A percentile compares a stretch with the other conserved stretches of the same genome.
These are phyloP conservation scores for Stenodema calcarata DNA, from an alignment of 2,888 invertebrate genomes.

Conservation along the genomic window DNA sequence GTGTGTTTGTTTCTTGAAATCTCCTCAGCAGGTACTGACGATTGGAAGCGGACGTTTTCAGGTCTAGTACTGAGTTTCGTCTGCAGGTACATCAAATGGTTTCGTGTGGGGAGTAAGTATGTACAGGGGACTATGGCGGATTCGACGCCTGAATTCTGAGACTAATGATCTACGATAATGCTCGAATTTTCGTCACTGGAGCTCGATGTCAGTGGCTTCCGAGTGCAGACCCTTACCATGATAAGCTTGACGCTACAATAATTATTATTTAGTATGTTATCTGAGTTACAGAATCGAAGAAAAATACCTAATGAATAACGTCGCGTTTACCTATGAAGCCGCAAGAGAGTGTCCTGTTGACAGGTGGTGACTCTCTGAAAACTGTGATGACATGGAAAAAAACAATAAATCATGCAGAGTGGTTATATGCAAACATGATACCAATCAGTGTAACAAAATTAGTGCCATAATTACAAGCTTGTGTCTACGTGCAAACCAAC, in stretches of 20 bases:
- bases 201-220: not conserved
- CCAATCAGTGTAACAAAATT: not conserved
- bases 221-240: not conserved
- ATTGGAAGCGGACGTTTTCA: not conserved
- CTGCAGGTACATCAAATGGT: not conserved
- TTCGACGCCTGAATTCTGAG: not conserved
- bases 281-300: not conserved
- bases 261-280: not conserved
- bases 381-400: constrained; percentile 12
- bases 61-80: not conserved
- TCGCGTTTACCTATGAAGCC: constrained; percentile 33
- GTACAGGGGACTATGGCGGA: not conserved
- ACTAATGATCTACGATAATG: not conserved
- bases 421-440: not conserved
- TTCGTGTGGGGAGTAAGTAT: not conserved
- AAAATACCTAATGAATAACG: not conserved
- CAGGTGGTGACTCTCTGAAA: constrained; percentile 48
- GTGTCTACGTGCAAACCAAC: not conserved
- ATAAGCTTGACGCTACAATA: not conserved
- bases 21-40: not conserved
- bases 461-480: not conserved
- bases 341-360: constrained; percentile 45
- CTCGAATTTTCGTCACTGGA: not conserved
- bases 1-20: not conserved
- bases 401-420: not conserved